Percentiles rank a stretch among this genome's conserved stretches.
Evolutionary conservation across 2,888 invertebrate genomes (phyloP).

Genomic region (Iphiclides podalirius): DNA sequence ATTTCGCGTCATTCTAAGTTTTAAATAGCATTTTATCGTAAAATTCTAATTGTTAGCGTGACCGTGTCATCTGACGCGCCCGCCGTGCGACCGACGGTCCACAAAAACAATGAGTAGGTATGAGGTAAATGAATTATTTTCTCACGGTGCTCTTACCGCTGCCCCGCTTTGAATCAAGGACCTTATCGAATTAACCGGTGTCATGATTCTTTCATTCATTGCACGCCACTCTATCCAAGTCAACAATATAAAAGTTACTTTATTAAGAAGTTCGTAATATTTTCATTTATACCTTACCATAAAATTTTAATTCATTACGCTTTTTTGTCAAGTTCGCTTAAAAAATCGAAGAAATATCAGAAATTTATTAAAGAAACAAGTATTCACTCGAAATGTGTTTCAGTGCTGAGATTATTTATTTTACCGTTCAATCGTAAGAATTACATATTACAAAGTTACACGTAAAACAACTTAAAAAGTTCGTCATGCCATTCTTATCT

Average conservation of each 20-base stretch:
- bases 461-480: neutral
- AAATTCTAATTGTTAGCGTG: conserved; percentile 42
- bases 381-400: neutral
- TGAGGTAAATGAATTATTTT: conserved; percentile 41
- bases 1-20: too few species aligned
- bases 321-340: too few species aligned
- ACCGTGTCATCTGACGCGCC: conserved; percentile 53
- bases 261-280: too few species aligned
- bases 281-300: too few species aligned
- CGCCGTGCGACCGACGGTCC: conserved; percentile 46
- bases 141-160: conserved; percentile 47
- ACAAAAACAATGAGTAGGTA: conserved; percentile 48
- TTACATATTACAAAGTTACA: neutral
- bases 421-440: neutral
- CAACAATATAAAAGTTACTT: neutral
- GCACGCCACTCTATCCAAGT: conserved; percentile 4
- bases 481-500: neutral
- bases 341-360: too few species aligned
- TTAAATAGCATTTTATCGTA: too few species aligned
- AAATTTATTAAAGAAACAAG: neutral
- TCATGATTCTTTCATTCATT: conserved; percentile 20
- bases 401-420: neutral
- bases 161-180: conserved; percentile 30
- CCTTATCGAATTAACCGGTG: conserved; percentile 23
- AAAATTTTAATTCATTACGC: too few species aligned